Conservation (phyloP, 1,140 invertebrate species). For the Drosophila chauvacae region DNA sequence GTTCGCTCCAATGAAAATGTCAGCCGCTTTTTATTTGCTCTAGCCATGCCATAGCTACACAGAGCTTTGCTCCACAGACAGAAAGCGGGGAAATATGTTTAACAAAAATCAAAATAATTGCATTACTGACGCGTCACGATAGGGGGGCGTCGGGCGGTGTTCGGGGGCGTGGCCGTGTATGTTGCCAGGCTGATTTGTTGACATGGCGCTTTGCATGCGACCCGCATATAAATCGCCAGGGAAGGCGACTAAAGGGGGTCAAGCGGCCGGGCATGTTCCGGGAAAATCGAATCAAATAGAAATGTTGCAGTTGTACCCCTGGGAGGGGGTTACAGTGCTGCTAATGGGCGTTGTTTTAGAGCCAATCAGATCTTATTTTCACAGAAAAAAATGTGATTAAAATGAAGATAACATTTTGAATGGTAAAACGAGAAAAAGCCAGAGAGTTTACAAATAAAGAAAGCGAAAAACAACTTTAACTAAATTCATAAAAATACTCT, state of each 20-base stretch:
- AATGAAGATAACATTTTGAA: background rate
- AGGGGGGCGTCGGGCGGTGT: background rate
- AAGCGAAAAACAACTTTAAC: accelerated
- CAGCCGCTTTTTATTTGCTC: constrained; percentile 72
- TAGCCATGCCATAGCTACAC: constrained; percentile 52
- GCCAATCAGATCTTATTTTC: background rate
- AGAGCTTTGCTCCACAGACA: constrained; percentile 10
- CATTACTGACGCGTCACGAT: constrained; percentile 70
- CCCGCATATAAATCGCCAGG: constrained; percentile 66
- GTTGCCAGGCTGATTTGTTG: constrained; percentile 54
- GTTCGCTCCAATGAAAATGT: constrained; percentile 73
- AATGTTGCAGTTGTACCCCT: constrained; percentile 22
- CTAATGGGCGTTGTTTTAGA: background rate
- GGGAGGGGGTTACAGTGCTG: background rate
- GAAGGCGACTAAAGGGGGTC: constrained; percentile 59
- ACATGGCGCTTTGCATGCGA: constrained; percentile 53
- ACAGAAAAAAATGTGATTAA: background rate
- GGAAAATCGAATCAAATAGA: constrained; percentile 31
- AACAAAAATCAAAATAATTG: constrained; percentile 78
- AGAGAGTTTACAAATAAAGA: too few species aligned
- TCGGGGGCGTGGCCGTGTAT: constrained; percentile 31
- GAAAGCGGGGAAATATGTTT: constrained; percentile 45
- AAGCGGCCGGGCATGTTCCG: constrained; percentile 63
- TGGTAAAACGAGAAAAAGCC: too few species aligned
- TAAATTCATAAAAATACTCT: background rate